phyloP scores from a whole-genome alignment of 2,888 invertebrate genomes.

The Agriotes lineatus region DNA sequence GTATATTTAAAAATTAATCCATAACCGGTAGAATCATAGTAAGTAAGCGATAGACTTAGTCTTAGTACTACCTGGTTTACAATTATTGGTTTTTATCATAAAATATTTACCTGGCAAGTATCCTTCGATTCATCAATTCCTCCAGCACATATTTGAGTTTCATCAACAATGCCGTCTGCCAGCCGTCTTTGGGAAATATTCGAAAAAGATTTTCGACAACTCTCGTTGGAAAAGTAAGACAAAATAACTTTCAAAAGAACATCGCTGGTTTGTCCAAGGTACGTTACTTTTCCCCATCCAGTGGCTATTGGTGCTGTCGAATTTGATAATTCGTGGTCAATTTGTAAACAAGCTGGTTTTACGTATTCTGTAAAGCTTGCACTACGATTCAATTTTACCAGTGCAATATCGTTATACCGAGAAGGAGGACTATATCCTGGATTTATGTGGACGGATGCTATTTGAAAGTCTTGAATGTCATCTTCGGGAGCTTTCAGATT shows the following conservation, averaged over 20 bases:
- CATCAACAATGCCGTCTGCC: conserved; percentile 47
- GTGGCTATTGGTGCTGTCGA: too few relatives aligned
- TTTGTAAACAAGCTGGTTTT: conserved; percentile 65
- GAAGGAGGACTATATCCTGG: conserved; percentile 61
- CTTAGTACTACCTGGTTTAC: too few relatives aligned
- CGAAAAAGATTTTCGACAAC: conserved; percentile 42
- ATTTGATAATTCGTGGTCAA: conserved; percentile 24
- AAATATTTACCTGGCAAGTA: conserved; percentile 56
- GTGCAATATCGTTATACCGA: too few relatives aligned
- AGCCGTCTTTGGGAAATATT: conserved; percentile 23
- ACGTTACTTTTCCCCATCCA: conserved; percentile 51
- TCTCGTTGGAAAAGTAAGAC: conserved; percentile 34
- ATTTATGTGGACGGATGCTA: conserved; percentile 58
- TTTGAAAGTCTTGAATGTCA: too few relatives aligned
- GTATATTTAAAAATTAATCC: too few relatives aligned
- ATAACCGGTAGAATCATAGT: too few relatives aligned
- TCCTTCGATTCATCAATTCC: conserved; percentile 43
- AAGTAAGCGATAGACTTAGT: too few relatives aligned
- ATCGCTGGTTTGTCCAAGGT: conserved; percentile 40
- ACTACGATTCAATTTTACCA: conserved; percentile 60
- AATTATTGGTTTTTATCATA: too few relatives aligned
- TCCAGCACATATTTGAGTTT: too few relatives aligned
- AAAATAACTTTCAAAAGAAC: conserved; percentile 48
- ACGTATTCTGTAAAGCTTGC: conserved; percentile 58
- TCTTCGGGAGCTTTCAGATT: too few relatives aligned